These are phyloP conservation scores for Ptychoptera contaminata DNA, from an alignment of 2,888 invertebrate genomes.

Conservation along the genomic window DNA sequence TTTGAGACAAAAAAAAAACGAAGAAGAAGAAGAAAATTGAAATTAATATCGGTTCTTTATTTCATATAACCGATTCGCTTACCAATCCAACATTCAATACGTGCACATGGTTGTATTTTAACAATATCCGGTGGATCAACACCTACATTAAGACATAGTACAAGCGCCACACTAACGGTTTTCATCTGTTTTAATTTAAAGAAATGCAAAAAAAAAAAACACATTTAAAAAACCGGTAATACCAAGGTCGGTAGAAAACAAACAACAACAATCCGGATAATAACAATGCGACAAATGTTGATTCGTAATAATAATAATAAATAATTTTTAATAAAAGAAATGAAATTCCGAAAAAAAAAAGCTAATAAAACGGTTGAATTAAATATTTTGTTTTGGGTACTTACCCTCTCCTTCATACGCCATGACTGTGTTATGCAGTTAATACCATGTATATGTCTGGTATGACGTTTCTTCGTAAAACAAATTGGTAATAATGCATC, in stretches of 20 bases:
- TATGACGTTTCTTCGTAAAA: constrained; percentile 36
- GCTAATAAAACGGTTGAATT: background rate
- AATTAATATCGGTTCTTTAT: background rate
- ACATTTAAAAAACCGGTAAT: background rate
- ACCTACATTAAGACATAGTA: constrained; percentile 95
- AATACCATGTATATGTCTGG: constrained; percentile 51
- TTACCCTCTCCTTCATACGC: constrained; percentile 84
- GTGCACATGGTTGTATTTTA: constrained; percentile 92
- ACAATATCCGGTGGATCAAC: constrained; percentile 98
- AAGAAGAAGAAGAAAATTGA: background rate
- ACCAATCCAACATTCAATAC: constrained; percentile 96
- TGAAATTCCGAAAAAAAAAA: too few species aligned
- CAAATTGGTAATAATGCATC: constrained; percentile 18
- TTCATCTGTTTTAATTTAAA: constrained; percentile 63
- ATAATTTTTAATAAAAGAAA: too few species aligned
- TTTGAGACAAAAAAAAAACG: background rate
- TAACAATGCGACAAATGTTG: constrained; percentile 4
- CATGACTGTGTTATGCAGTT: constrained; percentile 59
- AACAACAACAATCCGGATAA: background rate
- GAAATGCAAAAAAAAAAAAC: constrained; percentile 1
- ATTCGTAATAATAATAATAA: too few species aligned
- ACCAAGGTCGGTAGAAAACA: background rate
- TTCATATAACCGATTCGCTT: constrained; percentile 22
- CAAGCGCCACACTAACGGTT: constrained; percentile 95
- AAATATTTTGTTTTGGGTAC: constrained; percentile 11